Percentiles rank a stretch among this genome's conserved stretches.
phyloP scores from a whole-genome alignment of 2,113 vertebrate species.

The Anseranas semipalmata region DNA sequence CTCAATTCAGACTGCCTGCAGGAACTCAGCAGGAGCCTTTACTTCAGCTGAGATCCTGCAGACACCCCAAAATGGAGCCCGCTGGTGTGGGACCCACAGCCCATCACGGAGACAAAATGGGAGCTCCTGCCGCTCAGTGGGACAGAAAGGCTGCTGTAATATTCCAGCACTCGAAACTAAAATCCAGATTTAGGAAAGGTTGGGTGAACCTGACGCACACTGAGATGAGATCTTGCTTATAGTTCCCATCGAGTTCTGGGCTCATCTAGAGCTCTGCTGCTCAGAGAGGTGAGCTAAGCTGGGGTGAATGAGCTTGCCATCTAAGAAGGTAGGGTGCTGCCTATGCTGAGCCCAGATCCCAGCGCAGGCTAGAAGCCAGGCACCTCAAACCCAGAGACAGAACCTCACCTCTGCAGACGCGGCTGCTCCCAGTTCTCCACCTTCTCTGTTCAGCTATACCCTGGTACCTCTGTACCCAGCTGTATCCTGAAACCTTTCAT shows the following conservation, averaged over 20 bases:
- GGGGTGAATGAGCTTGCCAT: not conserved
- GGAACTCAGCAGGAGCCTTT: not conserved
- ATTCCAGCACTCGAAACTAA: not conserved
- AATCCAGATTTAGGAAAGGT: not conserved
- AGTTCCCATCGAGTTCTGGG: not conserved
- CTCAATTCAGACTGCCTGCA: not conserved
- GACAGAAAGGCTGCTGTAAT: not conserved
- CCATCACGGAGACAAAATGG: too few relatives aligned
- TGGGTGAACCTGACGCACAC: not conserved
- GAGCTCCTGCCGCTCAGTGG: not conserved
- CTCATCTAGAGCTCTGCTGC: not conserved
- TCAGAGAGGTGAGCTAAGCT: not conserved
- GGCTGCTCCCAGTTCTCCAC: not conserved
- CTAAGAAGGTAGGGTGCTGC: not conserved
- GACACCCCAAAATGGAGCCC: not conserved
- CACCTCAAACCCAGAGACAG: not conserved
- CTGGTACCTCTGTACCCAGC: too few relatives aligned
- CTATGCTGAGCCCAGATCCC: not conserved
- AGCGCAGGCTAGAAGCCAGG: not conserved
- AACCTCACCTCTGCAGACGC: not conserved
- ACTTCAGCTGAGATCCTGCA: not conserved
- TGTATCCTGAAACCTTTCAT: not conserved
- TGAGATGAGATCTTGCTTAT: not conserved
- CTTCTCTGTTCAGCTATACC: not conserved
- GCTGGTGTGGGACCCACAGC: rapidly evolving